Evolutionary conservation across 2,113 vertebrate genomes (phyloP).

Genomic region (Cavia aperea): DNA sequence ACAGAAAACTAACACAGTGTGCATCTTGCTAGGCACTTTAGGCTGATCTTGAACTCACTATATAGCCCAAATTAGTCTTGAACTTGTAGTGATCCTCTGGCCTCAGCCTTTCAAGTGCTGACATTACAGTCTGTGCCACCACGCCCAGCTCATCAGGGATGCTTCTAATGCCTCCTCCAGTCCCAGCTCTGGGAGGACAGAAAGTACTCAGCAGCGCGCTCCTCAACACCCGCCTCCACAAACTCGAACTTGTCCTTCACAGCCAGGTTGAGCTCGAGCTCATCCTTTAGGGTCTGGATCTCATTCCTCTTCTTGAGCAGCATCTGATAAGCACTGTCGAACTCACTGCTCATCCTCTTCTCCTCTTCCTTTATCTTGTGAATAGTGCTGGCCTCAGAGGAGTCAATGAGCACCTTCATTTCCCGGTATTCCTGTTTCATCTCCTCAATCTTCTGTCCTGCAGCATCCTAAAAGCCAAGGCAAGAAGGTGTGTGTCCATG

Average conservation of each 20-base stretch:
- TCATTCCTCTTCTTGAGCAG: conserved; percentile 79
- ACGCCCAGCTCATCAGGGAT: background rate
- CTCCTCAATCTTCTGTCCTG: conserved; percentile 71
- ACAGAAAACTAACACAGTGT: background rate
- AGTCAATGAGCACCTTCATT: conserved; percentile 80
- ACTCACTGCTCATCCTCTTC: conserved; percentile 77
- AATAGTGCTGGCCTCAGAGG: conserved; percentile 74
- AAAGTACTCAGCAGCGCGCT: accelerated
- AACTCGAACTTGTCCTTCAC: conserved; percentile 81
- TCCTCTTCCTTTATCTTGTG: conserved; percentile 80
- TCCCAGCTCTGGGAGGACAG: background rate
- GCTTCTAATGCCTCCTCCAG: background rate
- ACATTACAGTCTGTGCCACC: background rate
- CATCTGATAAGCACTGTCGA: conserved; percentile 71
- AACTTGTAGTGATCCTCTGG: background rate
- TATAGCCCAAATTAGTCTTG: background rate
- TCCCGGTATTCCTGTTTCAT: conserved; percentile 79
- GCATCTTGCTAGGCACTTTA: too few relatives aligned
- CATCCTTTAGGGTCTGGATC: conserved; percentile 76
- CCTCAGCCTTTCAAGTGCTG: background rate
- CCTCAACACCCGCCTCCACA: conserved; percentile 81
- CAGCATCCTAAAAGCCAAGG: conserved; percentile 74
- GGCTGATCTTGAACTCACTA: too few relatives aligned
- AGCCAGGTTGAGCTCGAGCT: conserved; percentile 77
- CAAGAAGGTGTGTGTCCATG: accelerated